Evolutionary conservation across 1,140 invertebrate genomes (phyloP).

Genomic region (Brachionus asplanchnoidis): DNA sequence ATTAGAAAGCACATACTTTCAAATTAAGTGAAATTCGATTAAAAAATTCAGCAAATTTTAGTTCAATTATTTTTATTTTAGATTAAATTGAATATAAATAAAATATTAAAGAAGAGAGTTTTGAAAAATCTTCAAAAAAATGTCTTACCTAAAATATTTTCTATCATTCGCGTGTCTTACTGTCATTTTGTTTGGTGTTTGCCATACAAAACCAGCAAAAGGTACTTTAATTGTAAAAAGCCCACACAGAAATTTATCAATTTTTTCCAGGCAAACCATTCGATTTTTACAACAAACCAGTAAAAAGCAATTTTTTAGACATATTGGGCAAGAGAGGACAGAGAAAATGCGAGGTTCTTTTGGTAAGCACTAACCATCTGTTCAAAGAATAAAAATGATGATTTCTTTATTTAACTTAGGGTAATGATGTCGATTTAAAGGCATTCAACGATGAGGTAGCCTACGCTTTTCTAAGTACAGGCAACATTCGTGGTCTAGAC

Average conservation of each 20-base stretch:
- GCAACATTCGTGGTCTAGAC: constrained; percentile 22
- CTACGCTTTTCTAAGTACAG: constrained; percentile 1
- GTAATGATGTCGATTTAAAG: constrained; percentile 20
- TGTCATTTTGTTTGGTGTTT: background rate
- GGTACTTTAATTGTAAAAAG: background rate
- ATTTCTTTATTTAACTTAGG: background rate
- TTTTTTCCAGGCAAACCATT: background rate
- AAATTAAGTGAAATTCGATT: background rate
- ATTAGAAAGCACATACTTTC: background rate
- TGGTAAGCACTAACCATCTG: background rate
- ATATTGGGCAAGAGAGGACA: constrained; percentile 33
- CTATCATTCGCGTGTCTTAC: constrained; percentile 8
- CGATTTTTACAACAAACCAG: background rate
- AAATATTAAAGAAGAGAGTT: background rate
- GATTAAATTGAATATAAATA: background rate
- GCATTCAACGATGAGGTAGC: constrained; percentile 17
- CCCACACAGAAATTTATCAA: background rate
- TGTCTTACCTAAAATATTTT: background rate
- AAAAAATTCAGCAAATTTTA: background rate
- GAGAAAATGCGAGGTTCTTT: constrained; percentile 7
- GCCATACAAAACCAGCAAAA: background rate
- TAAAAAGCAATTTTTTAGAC: constrained; percentile 24
- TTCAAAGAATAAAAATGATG: background rate
- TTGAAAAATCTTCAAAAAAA: background rate
- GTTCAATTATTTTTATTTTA: background rate